Conservation (phyloP, 2,797 vertebrate species). For the Threskiornis aethiopicus region DNA sequence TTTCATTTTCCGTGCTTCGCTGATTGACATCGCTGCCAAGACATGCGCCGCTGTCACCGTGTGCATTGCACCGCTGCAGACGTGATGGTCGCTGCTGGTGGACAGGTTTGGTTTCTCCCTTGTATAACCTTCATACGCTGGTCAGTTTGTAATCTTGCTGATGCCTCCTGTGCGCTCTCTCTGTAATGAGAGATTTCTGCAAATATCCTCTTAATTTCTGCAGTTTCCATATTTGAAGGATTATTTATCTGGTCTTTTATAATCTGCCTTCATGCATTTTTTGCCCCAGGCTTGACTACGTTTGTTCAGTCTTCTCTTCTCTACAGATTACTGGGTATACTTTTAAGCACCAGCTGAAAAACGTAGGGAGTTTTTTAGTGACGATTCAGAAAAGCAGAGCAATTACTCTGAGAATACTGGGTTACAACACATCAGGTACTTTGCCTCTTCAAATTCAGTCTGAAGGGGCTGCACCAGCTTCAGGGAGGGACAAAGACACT, state of each 20-base stretch:
- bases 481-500: not conserved
- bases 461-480: not conserved
- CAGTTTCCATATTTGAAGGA: not conserved
- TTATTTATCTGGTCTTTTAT: not conserved
- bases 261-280: not conserved
- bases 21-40: not conserved
- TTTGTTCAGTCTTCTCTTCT: not conserved
- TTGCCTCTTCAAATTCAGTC: not conserved
- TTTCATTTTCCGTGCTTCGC: not conserved
- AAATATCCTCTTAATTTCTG: not conserved
- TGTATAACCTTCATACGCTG: not conserved
- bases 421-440: not conserved
- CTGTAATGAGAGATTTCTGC: not conserved
- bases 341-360: not conserved
- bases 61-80: not conserved
- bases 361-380: not conserved
- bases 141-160: not conserved
- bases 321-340: not conserved
- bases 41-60: rapidly evolving
- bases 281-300: not conserved
- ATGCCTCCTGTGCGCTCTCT: not conserved
- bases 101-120: not conserved
- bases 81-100: rapidly evolving
- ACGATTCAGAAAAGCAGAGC: not conserved
- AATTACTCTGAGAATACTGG: not conserved